Base-by-base conservation (phyloP, 2,113 vertebrate species). In the Sinocyclocheilus grahami region DNA sequence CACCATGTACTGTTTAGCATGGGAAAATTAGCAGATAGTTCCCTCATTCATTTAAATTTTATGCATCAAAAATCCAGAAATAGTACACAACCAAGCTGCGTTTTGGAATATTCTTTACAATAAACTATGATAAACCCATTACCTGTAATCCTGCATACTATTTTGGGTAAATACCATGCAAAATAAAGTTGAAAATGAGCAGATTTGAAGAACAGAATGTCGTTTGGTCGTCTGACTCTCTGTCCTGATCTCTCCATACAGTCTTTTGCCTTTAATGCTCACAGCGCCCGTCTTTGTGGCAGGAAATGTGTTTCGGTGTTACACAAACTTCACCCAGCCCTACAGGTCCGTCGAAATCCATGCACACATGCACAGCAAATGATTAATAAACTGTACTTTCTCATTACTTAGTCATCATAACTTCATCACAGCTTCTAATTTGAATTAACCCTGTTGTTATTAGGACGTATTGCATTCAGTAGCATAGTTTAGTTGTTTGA, bases 281-380 rank as follows among this genome's bases (percentile, higher is more conserved):
- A 96, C 97, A 95, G 88, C 89, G 30, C 97, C 97, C 0, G 95
- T 96, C 1, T 95, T 97, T 22, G 92, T 94, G 27, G 37, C 93
- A 87, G 97, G 96, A 60, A 96, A 96, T 91, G 78, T 88, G 74
- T 92, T 89, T 1, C 87, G 89, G 0, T 98, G 97, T 91, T 96
- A 95, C 60, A 89, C 87, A 88, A 97, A 97, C 93, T 94, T 94
- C 91, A 97, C 93, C 60, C 90, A 95, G 83, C 95, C 94, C 1
- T 95, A 97, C 33, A 96, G 96, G 97, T 98, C 91, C 92, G 92
- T 85, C 84, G 1, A 1, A 51, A 12, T 37, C 16, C 14, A 24
- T 27, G n/a, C 33, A 5, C 33, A 22, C 46, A 37, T 63, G 65
- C 6, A 33, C 67, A 6, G 1, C 0, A 58, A 58, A 58, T 37